Evolutionary conservation across 1,140 invertebrate species (phyloP).

Genomic region (Eufriesea mexicana): DNA sequence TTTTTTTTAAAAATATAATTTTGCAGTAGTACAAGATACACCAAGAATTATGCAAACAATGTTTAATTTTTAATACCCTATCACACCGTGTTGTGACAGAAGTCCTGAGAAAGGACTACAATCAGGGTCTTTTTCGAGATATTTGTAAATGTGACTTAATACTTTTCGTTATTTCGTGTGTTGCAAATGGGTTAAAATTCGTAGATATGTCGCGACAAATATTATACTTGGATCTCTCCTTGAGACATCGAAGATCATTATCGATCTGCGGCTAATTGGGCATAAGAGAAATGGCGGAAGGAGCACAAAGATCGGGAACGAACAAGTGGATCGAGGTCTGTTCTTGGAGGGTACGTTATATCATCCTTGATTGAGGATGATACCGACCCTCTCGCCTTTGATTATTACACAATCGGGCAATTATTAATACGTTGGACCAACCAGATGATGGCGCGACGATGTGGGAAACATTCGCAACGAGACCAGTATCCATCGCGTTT

Average conservation of each 20-base stretch:
- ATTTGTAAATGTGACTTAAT: too few relatives aligned
- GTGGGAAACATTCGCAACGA: conserved; percentile 28
- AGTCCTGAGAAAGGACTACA: too few relatives aligned
- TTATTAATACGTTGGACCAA: conserved; percentile 38
- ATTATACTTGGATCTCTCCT: neutral
- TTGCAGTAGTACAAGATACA: too few relatives aligned
- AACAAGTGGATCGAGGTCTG: neutral
- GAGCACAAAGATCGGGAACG: neutral
- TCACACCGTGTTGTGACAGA: too few relatives aligned
- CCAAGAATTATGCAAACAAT: too few relatives aligned
- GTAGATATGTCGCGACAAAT: neutral
- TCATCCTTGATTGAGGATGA: conserved; percentile 27
- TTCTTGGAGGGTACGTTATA: conserved; percentile 20
- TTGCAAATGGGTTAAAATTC: neutral
- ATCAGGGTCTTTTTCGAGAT: too few relatives aligned
- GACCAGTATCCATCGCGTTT: neutral
- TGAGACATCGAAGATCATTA: neutral
- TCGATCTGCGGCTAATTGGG: neutral
- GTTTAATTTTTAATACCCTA: too few relatives aligned
- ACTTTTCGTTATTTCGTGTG: too few relatives aligned
- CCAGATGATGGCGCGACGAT: conserved; percentile 40
- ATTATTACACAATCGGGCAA: conserved; percentile 49
- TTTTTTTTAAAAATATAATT: too few relatives aligned
- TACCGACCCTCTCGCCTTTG: conserved; percentile 24
- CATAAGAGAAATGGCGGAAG: neutral